Evolutionary conservation across 2,888 invertebrate species (phyloP), one percentile per base, ranked within the genome.

Genomic region (Drosophila nr. perissopoda): DNA sequence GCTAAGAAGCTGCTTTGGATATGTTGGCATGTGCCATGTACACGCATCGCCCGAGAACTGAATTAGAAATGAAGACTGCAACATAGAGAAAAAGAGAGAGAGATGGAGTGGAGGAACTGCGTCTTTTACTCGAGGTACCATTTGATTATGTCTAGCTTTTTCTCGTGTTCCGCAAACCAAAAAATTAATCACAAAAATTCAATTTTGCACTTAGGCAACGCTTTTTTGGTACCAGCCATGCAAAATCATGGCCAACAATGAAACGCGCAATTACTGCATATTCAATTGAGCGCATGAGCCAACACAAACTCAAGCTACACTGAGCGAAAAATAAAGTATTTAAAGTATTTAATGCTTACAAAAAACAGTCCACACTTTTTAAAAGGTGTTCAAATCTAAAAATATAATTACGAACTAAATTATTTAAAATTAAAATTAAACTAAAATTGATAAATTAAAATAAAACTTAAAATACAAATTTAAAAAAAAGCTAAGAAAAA

Each of bases 241-340:
- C 58, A 65, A 69, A 83, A 86, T 88, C 85, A 83, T 87, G 87
- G 68, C 76, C 79, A 83, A 85, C 87, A 87, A 89, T 81, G 79
- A 89, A 84, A 68, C 75, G 62, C 62, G 67, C 79, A 85, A 87
- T 85, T 89, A 88, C 78, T 80, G 88, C 81, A 88, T 88, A 89
- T 76, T 77, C 74, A 83, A 83, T 86, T 72, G 61, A 53, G 63
- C 68, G 74, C 77, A 68, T 76, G 76, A 72, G 69, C 56, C 76
- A 48, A 51, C 58, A 54, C 25, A 29, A 31, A 31, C 48, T 27
- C 38, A 29, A 8, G 21, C 21, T 58, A 65, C 77, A 79, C 77
- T 60, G 75, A n/a, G 34, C 59, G 51, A 57, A 74, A 70, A 0
- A n/a, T 34, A 16, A 16, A 6, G 6, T 36, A 16, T 16, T 36